Evolutionary conservation across 2,888 invertebrate species (phyloP), one percentile per base, ranked within the genome.

Genomic region (Beris morrisii): DNA sequence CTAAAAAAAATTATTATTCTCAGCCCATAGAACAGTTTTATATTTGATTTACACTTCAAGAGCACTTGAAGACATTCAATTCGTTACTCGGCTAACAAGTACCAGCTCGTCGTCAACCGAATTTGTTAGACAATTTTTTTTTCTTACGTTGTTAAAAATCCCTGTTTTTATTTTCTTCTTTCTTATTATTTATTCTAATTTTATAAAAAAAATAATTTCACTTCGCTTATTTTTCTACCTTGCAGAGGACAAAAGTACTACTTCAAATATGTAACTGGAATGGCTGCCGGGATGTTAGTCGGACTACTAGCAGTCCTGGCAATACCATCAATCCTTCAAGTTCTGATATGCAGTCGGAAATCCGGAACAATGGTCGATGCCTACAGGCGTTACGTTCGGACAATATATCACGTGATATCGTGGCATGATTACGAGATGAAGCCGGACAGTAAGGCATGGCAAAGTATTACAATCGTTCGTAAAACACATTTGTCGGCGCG

Each of bases 391-490:
- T 94, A 93, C 76, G 77, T 90, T 4, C 84, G 87, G 5, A 93
- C 93, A 0, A 78, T 90, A 54, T 82, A 87, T 6, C 91, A 93
- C 74, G 87, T 89, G 70, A 77, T 86, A 22, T 77, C 86, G 2
- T 94, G 93, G 93, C 92, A 92, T 76, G 85, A 87, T 67, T 81
- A 86, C 43, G 87, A 89, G 59, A 84, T 91, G 45, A 85, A 84
- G 70, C 85, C 86, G 1, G 85, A 84, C 7, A 45, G 68, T 15
- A 63, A 59, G 72, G 83, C 87, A 56, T 87, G 87, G 86, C 81
- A 82, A 67, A 89, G 90, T 0, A 73, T 90, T 43, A 79, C 82
- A 71, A 79, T 84, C 31, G 88, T 90, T 0, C 83, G 88, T 56
- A 83, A 79, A 22, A 84, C 86, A 31, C 90, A 91, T 74, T 80